Evolutionary conservation across 2,888 invertebrate species (phyloP), one percentile per base, ranked within the genome.

Genomic region (Diaperis boleti): DNA sequence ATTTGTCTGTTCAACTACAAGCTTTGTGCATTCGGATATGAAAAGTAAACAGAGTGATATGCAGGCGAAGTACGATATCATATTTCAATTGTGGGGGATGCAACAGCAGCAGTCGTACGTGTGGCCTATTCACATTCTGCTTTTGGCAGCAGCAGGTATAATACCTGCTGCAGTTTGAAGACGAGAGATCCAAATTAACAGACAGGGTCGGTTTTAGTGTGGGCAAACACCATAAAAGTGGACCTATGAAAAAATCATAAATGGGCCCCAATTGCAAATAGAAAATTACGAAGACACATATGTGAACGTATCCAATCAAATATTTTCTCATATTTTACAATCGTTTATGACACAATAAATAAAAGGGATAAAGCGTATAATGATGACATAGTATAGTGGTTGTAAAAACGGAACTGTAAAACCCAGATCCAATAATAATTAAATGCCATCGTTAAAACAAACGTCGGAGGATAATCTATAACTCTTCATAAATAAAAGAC

Each of bases 11-110:
- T 39, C 77, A 64, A 72, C 72, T 76, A 72, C 65, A 72, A 56
- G 74, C 76, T 78, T 79, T 80, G 79, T 80, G 77, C 80, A 81
- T 74, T 79, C 75, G 77, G 69, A 80, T 81, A 81, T 81, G 79
- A 79, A 81, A 81, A 79, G 80, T 79, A 80, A 81, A 81, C 79
- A 81, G 72, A 74, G 70, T 72, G 75, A 74, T 74, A 78, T 76
- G 74, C 75, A 74, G 72, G 71, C 73, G 69, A 74, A 76, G 75
- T 76, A 74, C 72, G 76, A 76, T 78, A 78, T 78, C 78, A 73
- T 77, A 76, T 80, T 80, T 76, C 79, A 74, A 78, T 78, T 77
- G 75, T 74, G 75, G 74, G 76, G 78, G 77, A 74, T 75, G 75
- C 70, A 72, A 68, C 70, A 68, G 54, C 52, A 22, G 35, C 31